Percentiles rank a stretch among this genome's conserved stretches.
Evolutionary conservation across 2,113 vertebrate genomes (phyloP).

Genomic region (Addax nasomaculatus): DNA sequence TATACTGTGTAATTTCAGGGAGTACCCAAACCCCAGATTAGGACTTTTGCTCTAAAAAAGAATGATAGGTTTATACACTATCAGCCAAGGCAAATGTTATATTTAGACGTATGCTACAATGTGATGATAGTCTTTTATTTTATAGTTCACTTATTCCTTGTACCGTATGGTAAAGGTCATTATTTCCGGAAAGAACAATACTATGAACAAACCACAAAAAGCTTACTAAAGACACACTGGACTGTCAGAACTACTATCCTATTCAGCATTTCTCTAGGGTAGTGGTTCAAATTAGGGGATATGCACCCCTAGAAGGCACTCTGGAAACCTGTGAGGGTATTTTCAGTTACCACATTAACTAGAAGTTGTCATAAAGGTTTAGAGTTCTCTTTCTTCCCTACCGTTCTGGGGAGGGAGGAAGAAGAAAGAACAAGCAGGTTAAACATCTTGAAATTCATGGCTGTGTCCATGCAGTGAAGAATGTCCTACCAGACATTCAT

Average conservation of each 20-base stretch:
- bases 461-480: background rate
- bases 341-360: background rate
- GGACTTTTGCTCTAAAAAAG: background rate
- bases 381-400: background rate
- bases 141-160: background rate
- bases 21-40: background rate
- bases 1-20: background rate
- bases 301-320: background rate
- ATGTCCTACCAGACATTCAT: background rate
- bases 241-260: background rate
- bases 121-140: background rate
- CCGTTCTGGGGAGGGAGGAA: background rate
- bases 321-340: background rate
- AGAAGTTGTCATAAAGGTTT: background rate
- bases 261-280: background rate
- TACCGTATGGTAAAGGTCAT: background rate
- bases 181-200: background rate
- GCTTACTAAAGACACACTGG: background rate
- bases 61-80: background rate
- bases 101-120: background rate
- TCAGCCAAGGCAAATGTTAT: background rate
- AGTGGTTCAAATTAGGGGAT: background rate
- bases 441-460: background rate
- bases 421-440: background rate
- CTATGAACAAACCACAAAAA: background rate